A percentile compares a stretch with the other conserved stretches of the same genome.
Conservation (phyloP, 1,140 invertebrate species). For the Stegodyphus dumicola region DNA sequence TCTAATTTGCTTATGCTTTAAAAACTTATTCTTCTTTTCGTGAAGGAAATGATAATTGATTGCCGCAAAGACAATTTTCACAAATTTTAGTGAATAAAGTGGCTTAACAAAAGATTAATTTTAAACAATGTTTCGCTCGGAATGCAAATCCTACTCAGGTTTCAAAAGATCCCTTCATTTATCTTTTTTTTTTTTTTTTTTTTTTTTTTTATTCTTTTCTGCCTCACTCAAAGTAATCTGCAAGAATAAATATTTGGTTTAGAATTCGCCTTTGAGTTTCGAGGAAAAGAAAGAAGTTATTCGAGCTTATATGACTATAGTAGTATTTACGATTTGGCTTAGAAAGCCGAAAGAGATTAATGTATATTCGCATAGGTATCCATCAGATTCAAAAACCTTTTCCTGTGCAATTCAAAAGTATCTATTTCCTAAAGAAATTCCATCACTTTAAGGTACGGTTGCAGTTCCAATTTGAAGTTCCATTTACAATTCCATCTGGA, state of each 20-base stretch:
- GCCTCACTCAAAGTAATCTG: background rate
- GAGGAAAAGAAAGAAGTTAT: background rate
- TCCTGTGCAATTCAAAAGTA: no score
- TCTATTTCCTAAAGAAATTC: no score
- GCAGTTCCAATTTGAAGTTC: no score
- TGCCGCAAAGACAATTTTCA: slow-evolving; percentile 2
- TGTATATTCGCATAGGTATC: no score
- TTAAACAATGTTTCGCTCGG: slow-evolving; percentile 31
- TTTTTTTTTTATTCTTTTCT: background rate
- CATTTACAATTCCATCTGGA: no score
- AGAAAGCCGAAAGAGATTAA: no score
- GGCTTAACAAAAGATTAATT: slow-evolving; percentile 41
- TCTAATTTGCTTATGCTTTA: slow-evolving; percentile 9
- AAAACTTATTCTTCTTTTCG: background rate
- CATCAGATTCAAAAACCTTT: no score
- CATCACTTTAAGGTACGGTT: no score
- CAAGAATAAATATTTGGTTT: slow-evolving; percentile 49
- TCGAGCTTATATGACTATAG: no score
- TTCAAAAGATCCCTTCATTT: slow-evolving; percentile 31
- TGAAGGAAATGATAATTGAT: background rate
- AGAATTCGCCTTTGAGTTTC: slow-evolving; percentile 11
- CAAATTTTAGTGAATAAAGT: slow-evolving; percentile 12
- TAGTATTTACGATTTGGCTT: no score
- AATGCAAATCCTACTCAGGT: slow-evolving; percentile 17
- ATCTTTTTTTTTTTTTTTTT: background rate